Percentiles rank a stretch among this genome's conserved stretches.
These are phyloP conservation scores for Halocaridina rubra DNA, from an alignment of 2,888 invertebrate species.

Conservation along the genomic window DNA sequence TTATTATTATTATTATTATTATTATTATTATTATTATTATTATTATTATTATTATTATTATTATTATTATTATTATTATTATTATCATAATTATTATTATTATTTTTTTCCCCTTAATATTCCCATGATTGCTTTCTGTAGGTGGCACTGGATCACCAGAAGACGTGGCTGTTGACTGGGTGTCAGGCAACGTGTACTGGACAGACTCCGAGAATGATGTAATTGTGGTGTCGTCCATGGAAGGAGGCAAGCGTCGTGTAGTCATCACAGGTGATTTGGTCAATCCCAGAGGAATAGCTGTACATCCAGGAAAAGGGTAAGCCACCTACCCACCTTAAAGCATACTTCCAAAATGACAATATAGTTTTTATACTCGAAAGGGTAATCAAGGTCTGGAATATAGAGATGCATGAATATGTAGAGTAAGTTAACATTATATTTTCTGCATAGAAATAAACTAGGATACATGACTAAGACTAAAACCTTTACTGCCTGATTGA, in stretches of 20 bases:
- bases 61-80: not conserved
- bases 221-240: conserved; percentile 89
- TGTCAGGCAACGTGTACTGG: conserved; percentile 94
- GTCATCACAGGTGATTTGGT: conserved; percentile 81
- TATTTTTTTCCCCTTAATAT: no score
- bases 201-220: conserved; percentile 91
- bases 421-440: no score
- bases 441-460: no score
- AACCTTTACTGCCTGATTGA: no score
- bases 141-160: conserved; percentile 86
- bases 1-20: not conserved
- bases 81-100: not conserved
- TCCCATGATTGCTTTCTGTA: conserved; percentile 70
- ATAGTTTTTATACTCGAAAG: no score
- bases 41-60: not conserved
- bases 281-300: conserved; percentile 94
- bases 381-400: no score
- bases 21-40: not conserved
- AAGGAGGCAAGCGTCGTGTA: conserved; percentile 80
- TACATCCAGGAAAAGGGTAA: conserved; percentile 89
- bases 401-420: no score
- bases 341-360: no score
- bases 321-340: conserved; percentile 46
- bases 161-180: conserved; percentile 93
- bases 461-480: no score